phyloP scores from a whole-genome alignment of 2,113 vertebrate genomes.

The Apteryx mantelli region DNA sequence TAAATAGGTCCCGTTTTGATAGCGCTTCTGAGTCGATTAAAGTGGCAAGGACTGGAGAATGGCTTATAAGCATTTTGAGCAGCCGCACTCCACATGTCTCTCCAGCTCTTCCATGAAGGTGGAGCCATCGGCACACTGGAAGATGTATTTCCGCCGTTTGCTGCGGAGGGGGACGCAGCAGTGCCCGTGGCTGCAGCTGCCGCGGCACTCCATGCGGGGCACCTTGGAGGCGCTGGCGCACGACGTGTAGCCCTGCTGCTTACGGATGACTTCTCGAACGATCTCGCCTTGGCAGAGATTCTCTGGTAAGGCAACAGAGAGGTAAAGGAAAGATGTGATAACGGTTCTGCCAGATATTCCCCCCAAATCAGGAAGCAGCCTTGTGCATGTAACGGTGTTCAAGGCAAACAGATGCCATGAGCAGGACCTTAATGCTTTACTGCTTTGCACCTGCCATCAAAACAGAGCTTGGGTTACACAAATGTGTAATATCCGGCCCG shows the following conservation, averaged over 20 bases:
- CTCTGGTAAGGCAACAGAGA: conserved; percentile 74
- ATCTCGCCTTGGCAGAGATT: conserved; percentile 87
- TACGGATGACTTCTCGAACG: conserved; percentile 88
- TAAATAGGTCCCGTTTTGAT: conserved; percentile 75
- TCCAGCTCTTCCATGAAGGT: conserved; percentile 94
- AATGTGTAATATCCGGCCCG: conserved; percentile 6
- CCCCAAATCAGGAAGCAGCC: neutral
- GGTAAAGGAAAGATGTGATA: neutral
- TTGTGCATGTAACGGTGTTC: neutral
- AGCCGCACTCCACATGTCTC: conserved; percentile 91
- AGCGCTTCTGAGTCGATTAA: conserved; percentile 66
- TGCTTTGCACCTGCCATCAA: conserved; percentile 28
- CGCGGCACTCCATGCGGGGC: conserved; percentile 85
- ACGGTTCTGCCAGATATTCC: neutral
- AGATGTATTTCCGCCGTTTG: conserved; percentile 90
- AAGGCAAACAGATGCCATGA: neutral
- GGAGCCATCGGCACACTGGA: conserved; percentile 91
- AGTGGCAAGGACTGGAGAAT: conserved; percentile 2
- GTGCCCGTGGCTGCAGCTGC: conserved; percentile 81
- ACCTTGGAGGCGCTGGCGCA: conserved; percentile 88
- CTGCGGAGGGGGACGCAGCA: conserved; percentile 91
- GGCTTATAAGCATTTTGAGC: conserved; percentile 84
- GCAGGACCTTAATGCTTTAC: neutral
- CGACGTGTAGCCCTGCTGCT: conserved; percentile 84
- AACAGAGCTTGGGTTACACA: neutral